Percentiles rank a stretch among this genome's conserved stretches.
Evolutionary conservation across 2,797 vertebrate genomes (phyloP).

Genomic region (Discoglossus pictus): DNA sequence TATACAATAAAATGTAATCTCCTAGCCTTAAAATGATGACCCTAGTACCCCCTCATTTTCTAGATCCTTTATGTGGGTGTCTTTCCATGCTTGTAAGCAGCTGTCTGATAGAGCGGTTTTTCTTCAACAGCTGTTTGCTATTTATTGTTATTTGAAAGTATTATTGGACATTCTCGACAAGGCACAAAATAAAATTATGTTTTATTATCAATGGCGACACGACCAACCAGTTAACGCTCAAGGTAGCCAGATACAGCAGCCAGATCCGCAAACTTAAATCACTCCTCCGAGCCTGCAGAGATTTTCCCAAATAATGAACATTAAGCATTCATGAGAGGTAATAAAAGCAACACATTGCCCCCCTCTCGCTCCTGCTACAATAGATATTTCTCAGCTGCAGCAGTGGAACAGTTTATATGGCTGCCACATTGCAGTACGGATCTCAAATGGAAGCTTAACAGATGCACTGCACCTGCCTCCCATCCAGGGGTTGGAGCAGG

Average conservation of each 20-base stretch:
- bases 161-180: constrained; percentile 11
- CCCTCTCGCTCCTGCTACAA: not conserved
- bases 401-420: constrained; percentile 1
- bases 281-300: not conserved
- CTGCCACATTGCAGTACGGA: not conserved
- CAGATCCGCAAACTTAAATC: not conserved
- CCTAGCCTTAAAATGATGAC: constrained; percentile 10
- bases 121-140: constrained; percentile 22
- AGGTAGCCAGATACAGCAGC: constrained; percentile 9
- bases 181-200: constrained; percentile 4
- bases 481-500: constrained; percentile 31
- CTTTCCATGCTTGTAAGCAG: constrained; percentile 6
- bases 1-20: constrained; percentile 2
- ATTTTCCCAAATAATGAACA: constrained; percentile 32
- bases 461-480: constrained; percentile 5
- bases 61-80: not conserved
- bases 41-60: not conserved
- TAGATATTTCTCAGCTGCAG: constrained; percentile 23
- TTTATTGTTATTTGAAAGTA: constrained; percentile 1
- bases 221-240: not conserved
- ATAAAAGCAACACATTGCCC: constrained; percentile 3
- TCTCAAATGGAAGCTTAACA: not conserved
- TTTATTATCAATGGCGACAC: constrained; percentile 29
- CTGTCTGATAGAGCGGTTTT: constrained; percentile 4
- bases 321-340: constrained; percentile 12